These are phyloP conservation scores for Boulengerochromis microlepis DNA, from an alignment of 2,113 vertebrate genomes.

Conservation along the genomic window DNA sequence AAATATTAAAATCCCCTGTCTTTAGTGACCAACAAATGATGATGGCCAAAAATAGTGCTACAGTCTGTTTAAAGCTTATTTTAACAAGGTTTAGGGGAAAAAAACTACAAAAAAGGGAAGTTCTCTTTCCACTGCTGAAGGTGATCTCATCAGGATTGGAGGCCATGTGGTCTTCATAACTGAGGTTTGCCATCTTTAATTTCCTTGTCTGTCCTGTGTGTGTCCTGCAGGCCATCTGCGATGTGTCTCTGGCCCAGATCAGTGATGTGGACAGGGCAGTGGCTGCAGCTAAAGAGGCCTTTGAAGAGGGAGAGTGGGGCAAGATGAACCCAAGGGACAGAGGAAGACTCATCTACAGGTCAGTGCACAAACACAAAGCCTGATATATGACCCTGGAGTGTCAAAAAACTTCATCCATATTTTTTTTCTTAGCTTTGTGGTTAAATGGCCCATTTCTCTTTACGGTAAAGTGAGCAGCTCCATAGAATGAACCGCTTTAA, in stretches of 20 bases:
- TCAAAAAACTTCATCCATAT: neutral
- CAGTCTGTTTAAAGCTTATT: neutral
- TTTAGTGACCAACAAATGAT: neutral
- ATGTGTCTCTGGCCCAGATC: conserved; percentile 75
- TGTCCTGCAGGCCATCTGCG: conserved; percentile 68
- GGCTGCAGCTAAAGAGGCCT: conserved; percentile 73
- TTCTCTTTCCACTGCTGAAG: neutral
- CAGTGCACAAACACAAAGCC: neutral
- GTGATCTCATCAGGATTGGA: neutral
- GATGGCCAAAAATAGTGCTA: neutral
- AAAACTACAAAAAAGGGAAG: neutral
- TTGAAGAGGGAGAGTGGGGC: conserved; percentile 78
- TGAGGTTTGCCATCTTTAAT: neutral
- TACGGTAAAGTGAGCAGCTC: fast-evolving
- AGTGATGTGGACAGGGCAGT: conserved; percentile 76
- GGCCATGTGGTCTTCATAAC: neutral
- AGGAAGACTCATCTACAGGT: conserved; percentile 76
- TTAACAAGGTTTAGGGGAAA: neutral
- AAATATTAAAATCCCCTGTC: neutral
- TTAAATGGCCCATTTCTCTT: neutral
- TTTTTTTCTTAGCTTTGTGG: neutral
- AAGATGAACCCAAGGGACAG: conserved; percentile 80
- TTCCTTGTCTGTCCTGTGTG: neutral
- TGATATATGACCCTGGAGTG: neutral
- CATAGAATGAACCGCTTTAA: neutral